phyloP scores from a whole-genome alignment of 2,797 vertebrate species.

The Uromys caudimaculatus region DNA sequence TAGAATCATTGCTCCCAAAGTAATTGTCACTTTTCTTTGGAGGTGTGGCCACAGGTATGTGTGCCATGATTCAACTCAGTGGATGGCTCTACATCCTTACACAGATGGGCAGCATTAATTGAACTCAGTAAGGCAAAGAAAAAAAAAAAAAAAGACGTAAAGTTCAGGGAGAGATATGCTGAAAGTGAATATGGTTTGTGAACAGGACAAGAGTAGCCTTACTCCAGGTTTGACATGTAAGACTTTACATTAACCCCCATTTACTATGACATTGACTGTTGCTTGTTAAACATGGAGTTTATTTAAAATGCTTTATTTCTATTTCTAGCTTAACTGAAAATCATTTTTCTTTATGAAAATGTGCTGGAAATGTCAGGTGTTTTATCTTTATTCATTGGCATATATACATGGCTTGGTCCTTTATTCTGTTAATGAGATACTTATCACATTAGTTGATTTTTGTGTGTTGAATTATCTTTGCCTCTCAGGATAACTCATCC shows the following conservation, averaged over 20 bases:
- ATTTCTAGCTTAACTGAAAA: not conserved
- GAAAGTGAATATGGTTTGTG: no score
- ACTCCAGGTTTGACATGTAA: not conserved
- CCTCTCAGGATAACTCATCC: not conserved
- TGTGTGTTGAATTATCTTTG: not conserved
- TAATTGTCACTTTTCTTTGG: not conserved
- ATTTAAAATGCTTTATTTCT: not conserved
- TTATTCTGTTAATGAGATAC: not conserved
- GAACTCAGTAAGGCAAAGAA: not conserved
- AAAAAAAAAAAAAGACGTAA: rapidly evolving
- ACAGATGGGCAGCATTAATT: not conserved
- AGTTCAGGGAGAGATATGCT: not conserved
- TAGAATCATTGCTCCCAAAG: not conserved
- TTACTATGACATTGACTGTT: no score
- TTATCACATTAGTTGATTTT: not conserved
- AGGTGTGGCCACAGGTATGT: not conserved
- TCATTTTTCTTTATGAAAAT: not conserved
- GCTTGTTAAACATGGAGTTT: not conserved
- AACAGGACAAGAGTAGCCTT: not conserved
- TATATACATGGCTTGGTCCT: not conserved
- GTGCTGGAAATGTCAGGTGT: not conserved
- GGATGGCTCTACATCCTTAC: not conserved
- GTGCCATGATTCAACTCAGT: not conserved
- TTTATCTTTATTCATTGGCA: not conserved
- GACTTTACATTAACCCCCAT: not conserved